Evolutionary conservation across 2,797 vertebrate genomes (phyloP), one percentile per base, ranked within the genome.

Genomic region (Ispidina lecontei): DNA sequence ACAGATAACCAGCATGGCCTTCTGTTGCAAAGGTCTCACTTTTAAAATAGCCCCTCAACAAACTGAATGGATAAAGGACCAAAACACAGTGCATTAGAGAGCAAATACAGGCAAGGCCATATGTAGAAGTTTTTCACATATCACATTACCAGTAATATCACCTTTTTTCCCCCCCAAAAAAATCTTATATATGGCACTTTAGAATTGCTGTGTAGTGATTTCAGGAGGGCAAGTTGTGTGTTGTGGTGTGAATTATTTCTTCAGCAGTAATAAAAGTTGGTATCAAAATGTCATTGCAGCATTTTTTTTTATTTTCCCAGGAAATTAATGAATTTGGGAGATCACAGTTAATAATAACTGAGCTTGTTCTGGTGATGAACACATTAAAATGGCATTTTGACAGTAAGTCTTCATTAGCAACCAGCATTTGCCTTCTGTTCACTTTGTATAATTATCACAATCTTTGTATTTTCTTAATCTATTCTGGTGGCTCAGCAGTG

Each of bases 261-360:
- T 84, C 75, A 43, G 17, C n/a, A 71, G 25, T 52, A 55, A 74
- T 74, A 92, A 91, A 80, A 79, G 41, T 12, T 47, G 43, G 16
- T 46, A 85, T 91, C 93, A 82, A 89, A 93, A 91, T 89, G 91
- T 93, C 91, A 69, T 67, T 90, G 75, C 60, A 72, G 37, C 37
- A 39, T 14, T 14, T 51, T 28, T 14, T 91, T 96, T 93, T 22
- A 21, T 54, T 91, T 96, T 92, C 92, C 70, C 21, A 43, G 28
- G 43, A 84, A 75, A 78, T 79, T 6, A 64, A 46, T 84, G 20
- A 59, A 82, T 75, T 87, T 73, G 81, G 52, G 69, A 68, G 76
- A 78, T 93, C 9, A 14, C 41, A 71, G 76, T 67, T 90, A 76
- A 68, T 60, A 72, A 74, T 70, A 89, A 83, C 41, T 37, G 51